Evolutionary conservation across 2,888 invertebrate genomes (phyloP).

Genomic region (Antheraea assamensis): DNA sequence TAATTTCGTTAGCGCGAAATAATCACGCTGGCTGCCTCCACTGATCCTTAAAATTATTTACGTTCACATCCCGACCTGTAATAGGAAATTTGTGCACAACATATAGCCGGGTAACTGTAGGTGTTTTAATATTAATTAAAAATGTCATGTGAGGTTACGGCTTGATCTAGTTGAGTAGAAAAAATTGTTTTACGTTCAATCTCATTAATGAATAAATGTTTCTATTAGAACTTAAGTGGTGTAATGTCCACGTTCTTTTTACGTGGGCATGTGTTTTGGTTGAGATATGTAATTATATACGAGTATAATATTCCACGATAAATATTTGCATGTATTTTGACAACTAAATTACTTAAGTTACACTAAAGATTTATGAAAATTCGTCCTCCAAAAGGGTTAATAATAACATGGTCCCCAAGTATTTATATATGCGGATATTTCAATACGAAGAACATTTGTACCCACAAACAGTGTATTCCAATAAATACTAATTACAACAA

Average conservation of each 20-base stretch:
- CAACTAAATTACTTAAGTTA: background rate
- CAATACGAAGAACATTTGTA: no score
- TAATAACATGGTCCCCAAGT: no score
- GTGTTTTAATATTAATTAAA: slow-evolving; percentile 14
- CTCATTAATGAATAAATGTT: background rate
- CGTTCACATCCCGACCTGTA: slow-evolving; percentile 46
- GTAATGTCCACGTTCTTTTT: background rate
- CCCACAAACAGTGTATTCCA: no score
- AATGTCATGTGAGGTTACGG: slow-evolving; percentile 1
- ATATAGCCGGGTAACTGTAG: slow-evolving; percentile 1
- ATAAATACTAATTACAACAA: no score
- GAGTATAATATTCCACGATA: background rate
- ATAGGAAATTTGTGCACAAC: slow-evolving; percentile 38
- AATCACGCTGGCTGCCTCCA: slow-evolving; percentile 62
- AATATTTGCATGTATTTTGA: background rate
- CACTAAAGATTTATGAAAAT: no score
- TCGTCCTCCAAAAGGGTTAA: no score
- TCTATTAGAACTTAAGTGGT: background rate
- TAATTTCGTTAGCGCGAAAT: slow-evolving; percentile 73
- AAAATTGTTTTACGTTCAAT: background rate
- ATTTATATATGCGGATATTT: no score
- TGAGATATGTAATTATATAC: background rate
- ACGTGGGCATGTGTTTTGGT: background rate
- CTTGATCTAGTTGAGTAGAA: background rate
- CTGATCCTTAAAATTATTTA: slow-evolving; percentile 71